phyloP scores from a whole-genome alignment of 2,797 vertebrate genomes.

The Halcyon chelicuti region DNA sequence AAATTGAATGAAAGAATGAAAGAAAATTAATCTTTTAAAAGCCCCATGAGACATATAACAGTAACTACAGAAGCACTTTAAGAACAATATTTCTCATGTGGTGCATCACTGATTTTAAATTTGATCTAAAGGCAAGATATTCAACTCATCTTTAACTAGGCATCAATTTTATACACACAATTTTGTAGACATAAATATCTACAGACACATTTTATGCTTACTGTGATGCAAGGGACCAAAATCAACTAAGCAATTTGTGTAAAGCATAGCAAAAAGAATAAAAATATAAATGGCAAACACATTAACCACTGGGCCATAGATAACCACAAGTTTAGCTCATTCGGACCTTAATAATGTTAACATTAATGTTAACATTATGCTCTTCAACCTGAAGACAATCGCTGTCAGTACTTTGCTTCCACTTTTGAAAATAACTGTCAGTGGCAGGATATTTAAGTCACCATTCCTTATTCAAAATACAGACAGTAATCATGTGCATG shows the following conservation, averaged over 20 bases:
- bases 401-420: neutral
- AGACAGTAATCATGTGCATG: neutral
- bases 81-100: neutral
- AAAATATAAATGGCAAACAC: neutral
- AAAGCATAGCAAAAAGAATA: neutral
- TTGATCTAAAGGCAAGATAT: neutral
- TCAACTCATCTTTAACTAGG: neutral
- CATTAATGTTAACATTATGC: neutral
- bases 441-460: neutral
- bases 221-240: neutral
- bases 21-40: conserved; percentile 2
- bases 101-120: neutral
- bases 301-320: neutral
- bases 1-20: neutral
- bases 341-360: no score
- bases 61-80: neutral
- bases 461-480: neutral
- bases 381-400: neutral
- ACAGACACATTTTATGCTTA: neutral
- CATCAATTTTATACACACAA: neutral
- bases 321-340: neutral
- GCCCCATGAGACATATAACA: fast-evolving
- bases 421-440: neutral
- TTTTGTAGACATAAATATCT: neutral
- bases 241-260: neutral